A percentile compares a stretch with the other conserved stretches of the same genome.
Evolutionary conservation across 2,888 invertebrate genomes (phyloP).

Genomic region (Ornithoptera priamus): DNA sequence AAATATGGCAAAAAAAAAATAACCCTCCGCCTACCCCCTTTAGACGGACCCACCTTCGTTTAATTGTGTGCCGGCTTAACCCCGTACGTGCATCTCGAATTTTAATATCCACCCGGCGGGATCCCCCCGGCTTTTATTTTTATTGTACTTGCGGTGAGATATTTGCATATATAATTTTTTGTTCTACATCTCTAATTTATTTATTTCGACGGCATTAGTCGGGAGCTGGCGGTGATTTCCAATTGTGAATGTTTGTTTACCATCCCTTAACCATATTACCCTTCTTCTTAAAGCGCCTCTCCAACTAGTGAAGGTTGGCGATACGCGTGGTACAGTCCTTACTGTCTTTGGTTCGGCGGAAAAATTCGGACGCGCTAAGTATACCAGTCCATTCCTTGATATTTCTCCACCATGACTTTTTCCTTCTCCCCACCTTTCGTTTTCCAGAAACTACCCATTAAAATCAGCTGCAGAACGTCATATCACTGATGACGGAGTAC

Average conservation of each 20-base stretch:
- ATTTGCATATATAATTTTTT: constrained; percentile 52
- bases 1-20: constrained; percentile 64
- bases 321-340: too few species aligned
- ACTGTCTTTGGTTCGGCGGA: too few species aligned
- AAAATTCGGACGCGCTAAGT: too few species aligned
- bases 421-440: too few species aligned
- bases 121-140: constrained; percentile 63
- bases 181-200: constrained; percentile 42
- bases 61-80: constrained; percentile 44
- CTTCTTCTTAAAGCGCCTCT: neutral
- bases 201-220: constrained; percentile 33
- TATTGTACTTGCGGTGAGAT: constrained; percentile 57
- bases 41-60: constrained; percentile 56
- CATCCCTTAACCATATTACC: neutral
- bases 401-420: too few species aligned
- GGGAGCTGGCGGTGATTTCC: constrained; percentile 17
- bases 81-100: constrained; percentile 59
- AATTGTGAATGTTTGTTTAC: constrained; percentile 12
- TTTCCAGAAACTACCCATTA: too few species aligned
- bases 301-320: too few species aligned
- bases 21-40: constrained; percentile 39
- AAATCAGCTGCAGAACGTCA: too few species aligned
- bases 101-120: constrained; percentile 60
- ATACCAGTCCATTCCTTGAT: too few species aligned
- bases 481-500: too few species aligned